Evolutionary conservation across 2,797 vertebrate species (phyloP).

Genomic region (Pseudochirops cupreus): DNA sequence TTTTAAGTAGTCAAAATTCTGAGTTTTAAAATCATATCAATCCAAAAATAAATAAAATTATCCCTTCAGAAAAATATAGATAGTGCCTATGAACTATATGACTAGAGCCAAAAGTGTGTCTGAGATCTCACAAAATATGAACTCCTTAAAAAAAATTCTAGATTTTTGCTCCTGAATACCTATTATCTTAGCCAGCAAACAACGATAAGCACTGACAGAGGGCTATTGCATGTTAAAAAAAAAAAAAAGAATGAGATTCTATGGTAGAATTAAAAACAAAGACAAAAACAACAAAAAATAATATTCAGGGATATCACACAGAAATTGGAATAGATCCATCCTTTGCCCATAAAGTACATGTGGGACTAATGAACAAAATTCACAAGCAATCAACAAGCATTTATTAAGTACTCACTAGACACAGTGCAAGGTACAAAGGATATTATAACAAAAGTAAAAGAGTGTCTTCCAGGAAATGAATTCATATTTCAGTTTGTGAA

Average conservation of each 20-base stretch:
- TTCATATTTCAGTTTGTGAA: neutral
- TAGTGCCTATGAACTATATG: neutral
- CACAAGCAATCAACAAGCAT: neutral
- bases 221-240: neutral
- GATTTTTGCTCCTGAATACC: neutral
- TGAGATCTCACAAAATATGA: neutral
- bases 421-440: neutral
- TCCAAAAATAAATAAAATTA: slow-evolving; percentile 41
- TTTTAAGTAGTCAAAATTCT: neutral
- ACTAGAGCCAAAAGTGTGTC: neutral
- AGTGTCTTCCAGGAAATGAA: neutral
- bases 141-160: neutral
- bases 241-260: neutral
- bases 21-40: neutral
- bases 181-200: neutral
- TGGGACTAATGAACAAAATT: neutral
- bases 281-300: neutral
- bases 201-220: neutral
- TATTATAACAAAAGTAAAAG: neutral
- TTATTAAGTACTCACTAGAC: neutral
- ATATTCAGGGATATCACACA: neutral
- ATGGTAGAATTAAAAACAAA: neutral
- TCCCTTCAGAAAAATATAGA: neutral
- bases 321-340: neutral
- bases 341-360: neutral